A percentile compares a stretch with the other conserved stretches of the same genome.
These are phyloP conservation scores for Cynopterus sphinx DNA, from an alignment of 2,797 vertebrate genomes.

Conservation along the genomic window DNA sequence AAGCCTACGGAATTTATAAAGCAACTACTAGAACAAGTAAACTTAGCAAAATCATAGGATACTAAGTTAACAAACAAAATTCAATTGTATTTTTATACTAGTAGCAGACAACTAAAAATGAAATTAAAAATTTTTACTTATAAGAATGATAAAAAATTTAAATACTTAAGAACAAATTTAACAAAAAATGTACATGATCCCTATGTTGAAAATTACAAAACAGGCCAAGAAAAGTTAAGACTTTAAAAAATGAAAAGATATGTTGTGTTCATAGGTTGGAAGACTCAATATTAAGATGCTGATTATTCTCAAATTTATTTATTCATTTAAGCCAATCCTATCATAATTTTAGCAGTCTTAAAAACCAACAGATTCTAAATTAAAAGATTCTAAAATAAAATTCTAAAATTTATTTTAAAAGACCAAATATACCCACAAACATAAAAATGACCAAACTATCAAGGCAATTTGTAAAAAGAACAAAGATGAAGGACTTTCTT, in stretches of 20 bases:
- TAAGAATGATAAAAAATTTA: not conserved
- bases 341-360: not conserved
- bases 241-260: not conserved
- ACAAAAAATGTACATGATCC: too few species aligned
- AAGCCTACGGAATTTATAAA: not conserved
- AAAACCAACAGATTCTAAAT: not conserved
- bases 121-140: not conserved
- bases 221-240: not conserved
- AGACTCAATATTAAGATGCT: not conserved
- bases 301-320: not conserved
- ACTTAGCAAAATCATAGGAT: not conserved
- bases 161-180: too few species aligned
- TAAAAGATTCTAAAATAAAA: not conserved
- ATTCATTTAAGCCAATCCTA: not conserved
- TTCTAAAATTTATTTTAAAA: not conserved
- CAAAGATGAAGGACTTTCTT: not conserved
- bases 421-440: not conserved
- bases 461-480: not conserved
- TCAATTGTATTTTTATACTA: not conserved
- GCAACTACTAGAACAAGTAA: not conserved
- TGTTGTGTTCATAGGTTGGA: not conserved
- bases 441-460: not conserved
- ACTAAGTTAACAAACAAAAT: not conserved
- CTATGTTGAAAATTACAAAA: not conserved
- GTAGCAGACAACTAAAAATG: not conserved